Conservation (phyloP, 2,797 vertebrate genomes). For the Nannoperca obscura region DNA sequence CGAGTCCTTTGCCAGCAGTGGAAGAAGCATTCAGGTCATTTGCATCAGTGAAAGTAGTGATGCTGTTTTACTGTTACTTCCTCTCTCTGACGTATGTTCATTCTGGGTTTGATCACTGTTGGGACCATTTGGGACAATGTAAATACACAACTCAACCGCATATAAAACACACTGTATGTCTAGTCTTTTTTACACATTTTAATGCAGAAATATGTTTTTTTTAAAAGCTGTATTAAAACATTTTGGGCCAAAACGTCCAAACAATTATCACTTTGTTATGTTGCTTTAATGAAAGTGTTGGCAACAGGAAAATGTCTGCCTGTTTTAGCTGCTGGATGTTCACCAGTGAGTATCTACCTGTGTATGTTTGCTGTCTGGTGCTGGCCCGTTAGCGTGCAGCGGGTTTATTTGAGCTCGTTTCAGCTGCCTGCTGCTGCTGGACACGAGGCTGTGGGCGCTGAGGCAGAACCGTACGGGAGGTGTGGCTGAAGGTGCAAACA, state of each 20-base stretch:
- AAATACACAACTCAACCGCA: no score
- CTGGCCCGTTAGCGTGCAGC: background rate
- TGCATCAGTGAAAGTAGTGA: no score
- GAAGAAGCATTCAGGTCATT: no score
- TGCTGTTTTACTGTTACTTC: no score
- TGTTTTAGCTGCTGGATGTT: background rate
- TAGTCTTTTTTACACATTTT: no score
- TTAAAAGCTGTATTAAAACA: background rate
- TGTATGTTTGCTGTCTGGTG: background rate
- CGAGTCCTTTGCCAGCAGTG: no score
- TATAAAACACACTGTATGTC: no score
- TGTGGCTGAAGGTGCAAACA: slow-evolving; percentile 5
- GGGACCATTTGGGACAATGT: no score
- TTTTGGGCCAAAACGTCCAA: background rate
- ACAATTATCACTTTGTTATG: background rate
- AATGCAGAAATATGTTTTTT: no score
- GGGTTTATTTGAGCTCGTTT: slow-evolving; percentile 34
- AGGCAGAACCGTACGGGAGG: slow-evolving; percentile 18
- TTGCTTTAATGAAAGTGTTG: background rate
- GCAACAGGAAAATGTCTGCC: background rate
- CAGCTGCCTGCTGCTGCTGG: slow-evolving; percentile 28
- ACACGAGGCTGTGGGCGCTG: slow-evolving; percentile 26
- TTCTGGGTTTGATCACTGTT: no score
- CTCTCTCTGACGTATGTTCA: no score
- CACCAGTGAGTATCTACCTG: background rate